Evolutionary conservation across 2,888 invertebrate species (phyloP).

Genomic region (Rapana venosa): DNA sequence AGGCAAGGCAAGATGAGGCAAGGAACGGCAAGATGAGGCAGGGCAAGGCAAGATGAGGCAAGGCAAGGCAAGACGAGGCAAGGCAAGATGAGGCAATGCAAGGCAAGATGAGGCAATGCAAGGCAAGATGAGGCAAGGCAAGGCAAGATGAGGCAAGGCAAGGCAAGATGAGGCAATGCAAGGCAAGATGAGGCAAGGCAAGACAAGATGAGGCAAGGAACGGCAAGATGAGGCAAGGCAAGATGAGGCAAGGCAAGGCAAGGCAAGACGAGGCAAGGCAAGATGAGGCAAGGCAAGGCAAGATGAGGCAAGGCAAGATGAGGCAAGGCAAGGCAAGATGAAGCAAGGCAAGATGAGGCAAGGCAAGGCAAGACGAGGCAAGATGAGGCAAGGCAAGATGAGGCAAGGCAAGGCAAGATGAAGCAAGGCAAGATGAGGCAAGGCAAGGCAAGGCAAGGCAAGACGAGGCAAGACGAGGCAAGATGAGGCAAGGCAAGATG

Average conservation of each 20-base stretch:
- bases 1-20: conserved; percentile 4
- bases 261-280: neutral
- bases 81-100: neutral
- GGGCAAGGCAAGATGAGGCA: neutral
- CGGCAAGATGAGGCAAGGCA: neutral
- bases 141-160: neutral
- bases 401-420: neutral
- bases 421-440: neutral
- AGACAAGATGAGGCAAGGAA: neutral
- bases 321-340: neutral
- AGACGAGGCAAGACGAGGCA: neutral
- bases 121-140: neutral
- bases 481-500: neutral
- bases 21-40: neutral
- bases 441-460: neutral
- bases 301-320: neutral
- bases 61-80: neutral
- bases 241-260: neutral
- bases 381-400: neutral
- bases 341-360: neutral
- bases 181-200: neutral
- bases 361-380: neutral
- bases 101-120: neutral
- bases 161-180: neutral
- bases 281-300: neutral